Percentiles rank a stretch among this genome's conserved stretches.
Evolutionary conservation across 2,113 vertebrate genomes (phyloP).

Genomic region (Pomatostomus ruficeps): DNA sequence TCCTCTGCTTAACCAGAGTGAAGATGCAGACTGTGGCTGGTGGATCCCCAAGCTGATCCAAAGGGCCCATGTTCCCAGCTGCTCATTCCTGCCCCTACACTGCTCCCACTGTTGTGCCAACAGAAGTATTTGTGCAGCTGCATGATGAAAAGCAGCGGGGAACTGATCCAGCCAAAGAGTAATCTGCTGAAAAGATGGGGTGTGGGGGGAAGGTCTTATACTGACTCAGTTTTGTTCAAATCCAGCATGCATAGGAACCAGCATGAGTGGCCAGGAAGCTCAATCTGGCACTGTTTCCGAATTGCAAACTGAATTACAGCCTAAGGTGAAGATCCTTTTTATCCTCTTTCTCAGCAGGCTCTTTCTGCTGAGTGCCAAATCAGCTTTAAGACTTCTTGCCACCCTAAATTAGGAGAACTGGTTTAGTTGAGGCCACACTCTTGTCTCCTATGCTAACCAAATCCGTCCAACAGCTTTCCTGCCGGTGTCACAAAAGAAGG

Average conservation of each 20-base stretch:
- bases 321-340: conserved; percentile 28
- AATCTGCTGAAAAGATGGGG: background rate
- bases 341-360: conserved; percentile 23
- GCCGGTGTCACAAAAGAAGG: background rate
- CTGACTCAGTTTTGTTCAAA: conserved; percentile 7
- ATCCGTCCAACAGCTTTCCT: background rate
- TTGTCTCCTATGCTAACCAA: background rate
- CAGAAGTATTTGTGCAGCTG: conserved; percentile 37
- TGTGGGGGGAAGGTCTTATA: background rate
- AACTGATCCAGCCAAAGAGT: conserved; percentile 22
- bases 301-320: background rate
- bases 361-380: conserved; percentile 11
- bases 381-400: conserved; percentile 28
- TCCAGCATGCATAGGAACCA: background rate
- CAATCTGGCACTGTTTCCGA: background rate
- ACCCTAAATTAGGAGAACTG: background rate
- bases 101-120: conserved; percentile 16
- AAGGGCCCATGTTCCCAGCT: background rate
- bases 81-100: conserved; percentile 8
- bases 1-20: background rate
- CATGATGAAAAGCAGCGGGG: conserved; percentile 15
- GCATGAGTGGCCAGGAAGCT: background rate
- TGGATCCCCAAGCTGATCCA: background rate
- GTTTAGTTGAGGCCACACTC: background rate
- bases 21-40: background rate